These are phyloP conservation scores for Scomberomorus guttatus DNA, from an alignment of 2,797 vertebrate species.

Conservation along the genomic window DNA sequence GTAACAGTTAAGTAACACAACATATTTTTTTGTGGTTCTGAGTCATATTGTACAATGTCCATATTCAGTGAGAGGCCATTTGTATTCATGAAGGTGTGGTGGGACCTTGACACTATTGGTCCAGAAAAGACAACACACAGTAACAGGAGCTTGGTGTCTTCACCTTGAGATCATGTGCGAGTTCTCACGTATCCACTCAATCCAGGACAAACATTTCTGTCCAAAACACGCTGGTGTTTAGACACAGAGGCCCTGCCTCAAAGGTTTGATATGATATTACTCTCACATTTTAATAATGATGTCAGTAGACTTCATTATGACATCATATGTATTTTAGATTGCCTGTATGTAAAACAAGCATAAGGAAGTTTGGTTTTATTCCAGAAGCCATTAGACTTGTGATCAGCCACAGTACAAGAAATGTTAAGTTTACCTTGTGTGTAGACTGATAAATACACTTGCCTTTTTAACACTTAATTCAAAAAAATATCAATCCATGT, in stretches of 20 bases:
- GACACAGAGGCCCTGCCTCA: background rate
- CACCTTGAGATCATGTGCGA: constrained; percentile 37
- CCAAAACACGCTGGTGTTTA: background rate
- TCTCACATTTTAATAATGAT: background rate
- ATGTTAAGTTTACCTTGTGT: too few relatives aligned
- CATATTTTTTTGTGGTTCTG: background rate
- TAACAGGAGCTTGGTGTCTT: constrained; percentile 19
- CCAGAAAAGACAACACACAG: constrained; percentile 5
- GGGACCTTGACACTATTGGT: constrained; percentile 17
- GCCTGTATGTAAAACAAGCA: too few relatives aligned
- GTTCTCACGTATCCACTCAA: constrained; percentile 37
- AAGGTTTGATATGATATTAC: background rate
- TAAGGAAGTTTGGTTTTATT: too few relatives aligned
- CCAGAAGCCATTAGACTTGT: too few relatives aligned
- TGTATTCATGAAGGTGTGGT: background rate
- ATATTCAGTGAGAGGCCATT: background rate
- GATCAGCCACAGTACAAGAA: too few relatives aligned
- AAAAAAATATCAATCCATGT: too few relatives aligned
- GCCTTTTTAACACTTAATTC: too few relatives aligned
- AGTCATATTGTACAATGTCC: background rate
- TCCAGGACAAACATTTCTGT: constrained; percentile 28
- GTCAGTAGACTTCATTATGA: too few relatives aligned
- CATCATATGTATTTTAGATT: too few relatives aligned
- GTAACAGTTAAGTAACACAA: too few relatives aligned
- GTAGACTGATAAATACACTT: too few relatives aligned